phyloP scores from a whole-genome alignment of 2,113 vertebrate species.

The Tauraco erythrolophus region DNA sequence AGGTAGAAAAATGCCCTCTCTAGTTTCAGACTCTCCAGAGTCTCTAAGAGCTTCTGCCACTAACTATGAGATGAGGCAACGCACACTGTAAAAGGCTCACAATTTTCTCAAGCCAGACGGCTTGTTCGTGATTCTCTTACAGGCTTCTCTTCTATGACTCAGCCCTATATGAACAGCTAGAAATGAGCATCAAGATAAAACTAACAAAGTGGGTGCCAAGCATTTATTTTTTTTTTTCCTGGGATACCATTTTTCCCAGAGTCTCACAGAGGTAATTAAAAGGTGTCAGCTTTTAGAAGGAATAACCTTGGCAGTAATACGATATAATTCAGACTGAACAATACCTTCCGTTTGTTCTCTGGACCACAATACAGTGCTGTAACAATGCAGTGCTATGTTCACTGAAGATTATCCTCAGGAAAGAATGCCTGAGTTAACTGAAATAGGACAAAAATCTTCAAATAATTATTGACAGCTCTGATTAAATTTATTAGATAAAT shows the following conservation, averaged over 20 bases:
- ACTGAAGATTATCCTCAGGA: neutral
- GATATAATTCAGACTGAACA: constrained; percentile 45
- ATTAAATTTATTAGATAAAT: neutral
- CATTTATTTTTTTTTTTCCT: neutral
- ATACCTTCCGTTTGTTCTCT: constrained; percentile 9
- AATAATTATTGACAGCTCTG: neutral
- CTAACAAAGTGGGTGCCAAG: constrained; percentile 59
- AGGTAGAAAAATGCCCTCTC: constrained; percentile 20
- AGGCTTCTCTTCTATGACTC: constrained; percentile 47
- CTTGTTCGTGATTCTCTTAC: neutral
- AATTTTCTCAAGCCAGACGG: constrained; percentile 45
- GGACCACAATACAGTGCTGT: neutral
- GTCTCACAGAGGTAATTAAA: constrained; percentile 57
- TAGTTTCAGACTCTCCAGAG: neutral
- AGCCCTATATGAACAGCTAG: constrained; percentile 2
- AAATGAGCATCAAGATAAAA: constrained; percentile 54
- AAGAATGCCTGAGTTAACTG: neutral
- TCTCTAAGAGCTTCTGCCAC: neutral
- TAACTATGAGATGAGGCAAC: neutral
- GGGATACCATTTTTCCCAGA: constrained; percentile 9
- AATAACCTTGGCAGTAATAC: constrained; percentile 56
- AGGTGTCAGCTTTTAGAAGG: constrained; percentile 58
- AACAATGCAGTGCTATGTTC: constrained; percentile 6
- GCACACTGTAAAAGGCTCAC: neutral
- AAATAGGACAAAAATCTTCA: constrained; percentile 6